Evolutionary conservation across 2,888 invertebrate species (phyloP).

Genomic region (Nomada fucata): DNA sequence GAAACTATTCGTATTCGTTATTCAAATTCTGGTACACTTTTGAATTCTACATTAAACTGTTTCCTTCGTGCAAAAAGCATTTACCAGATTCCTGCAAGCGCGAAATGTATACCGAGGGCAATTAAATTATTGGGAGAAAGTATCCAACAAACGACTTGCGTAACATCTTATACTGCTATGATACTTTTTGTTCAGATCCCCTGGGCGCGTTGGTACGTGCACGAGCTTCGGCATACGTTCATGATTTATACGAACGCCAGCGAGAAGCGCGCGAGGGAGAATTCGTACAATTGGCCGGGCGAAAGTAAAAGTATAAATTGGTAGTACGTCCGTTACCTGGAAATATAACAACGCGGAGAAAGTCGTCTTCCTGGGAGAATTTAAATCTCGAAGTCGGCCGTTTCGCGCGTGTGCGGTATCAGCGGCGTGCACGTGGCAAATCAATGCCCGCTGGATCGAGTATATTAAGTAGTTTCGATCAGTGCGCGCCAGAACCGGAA

Average conservation of each 20-base stretch:
- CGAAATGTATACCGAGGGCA: background rate
- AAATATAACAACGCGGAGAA: conserved; percentile 48
- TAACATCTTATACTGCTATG: background rate
- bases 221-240: background rate
- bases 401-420: conserved; percentile 9
- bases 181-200: background rate
- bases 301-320: conserved; percentile 54
- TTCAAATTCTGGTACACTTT: background rate
- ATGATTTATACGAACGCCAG: background rate
- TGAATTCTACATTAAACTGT: background rate
- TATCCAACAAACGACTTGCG: background rate
- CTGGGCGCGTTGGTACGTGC: background rate
- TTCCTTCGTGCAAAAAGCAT: background rate
- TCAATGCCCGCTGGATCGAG: conserved; percentile 17
- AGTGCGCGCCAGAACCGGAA: conserved; percentile 5
- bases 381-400: conserved; percentile 26
- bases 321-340: conserved; percentile 26
- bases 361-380: conserved; percentile 47
- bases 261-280: background rate
- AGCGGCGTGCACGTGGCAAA: conserved; percentile 5
- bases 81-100: background rate
- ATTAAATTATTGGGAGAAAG: conserved; percentile 22
- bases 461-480: conserved; percentile 22
- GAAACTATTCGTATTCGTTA: no score
- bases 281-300: conserved; percentile 18